Evolutionary conservation across 2,113 vertebrate genomes (phyloP), one percentile per base, ranked within the genome.

Genomic region (Arvicanthis niloticus): DNA sequence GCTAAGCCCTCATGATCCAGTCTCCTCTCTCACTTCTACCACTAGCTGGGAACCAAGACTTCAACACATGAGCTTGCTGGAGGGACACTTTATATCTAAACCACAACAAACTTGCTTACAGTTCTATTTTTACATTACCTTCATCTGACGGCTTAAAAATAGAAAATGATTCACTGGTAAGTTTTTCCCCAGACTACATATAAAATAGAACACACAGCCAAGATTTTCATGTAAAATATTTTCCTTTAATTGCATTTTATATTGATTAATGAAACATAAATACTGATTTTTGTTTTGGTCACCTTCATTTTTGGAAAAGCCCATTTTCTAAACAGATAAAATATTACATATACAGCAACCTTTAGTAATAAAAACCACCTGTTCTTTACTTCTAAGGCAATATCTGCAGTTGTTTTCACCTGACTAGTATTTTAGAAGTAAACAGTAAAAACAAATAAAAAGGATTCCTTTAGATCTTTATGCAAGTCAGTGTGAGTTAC

Each of bases 231-330:
- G 91, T 92, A 97, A 98, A 97, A 95, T 94, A 89, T 75, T 94
- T 95, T 96, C 85, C 86, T 96, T 98, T 98, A 97, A 93, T 92
- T 88, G 3, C 89, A 92, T 92, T 95, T 97, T 95, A 81, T 94
- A 96, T 89, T 95, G 51, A 95, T 60, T 93, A 95, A 65, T 91
- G 92, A 95, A 96, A 97, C 91, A 96, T 62, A 96, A 91, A 96
- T 72, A 93, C 5, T 96, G 84, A 76, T 80, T 92, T 97, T 90
- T 24, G 48, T 77, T 91, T 96, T 93, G 92, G 88, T 94, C 77
- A 96, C 51, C 84, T 96, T 88, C 40, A 75, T 45, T 73, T 96
- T 89, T 91, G 60, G 88, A 88, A 78, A 95, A 92, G n/a, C 31
- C 42, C 67, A 78, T 87, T 94, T 96, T 86, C 81, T 95, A 77